These are phyloP conservation scores for Sinonovacula constricta DNA, from an alignment of 1,140 invertebrate species.

Conservation along the genomic window DNA sequence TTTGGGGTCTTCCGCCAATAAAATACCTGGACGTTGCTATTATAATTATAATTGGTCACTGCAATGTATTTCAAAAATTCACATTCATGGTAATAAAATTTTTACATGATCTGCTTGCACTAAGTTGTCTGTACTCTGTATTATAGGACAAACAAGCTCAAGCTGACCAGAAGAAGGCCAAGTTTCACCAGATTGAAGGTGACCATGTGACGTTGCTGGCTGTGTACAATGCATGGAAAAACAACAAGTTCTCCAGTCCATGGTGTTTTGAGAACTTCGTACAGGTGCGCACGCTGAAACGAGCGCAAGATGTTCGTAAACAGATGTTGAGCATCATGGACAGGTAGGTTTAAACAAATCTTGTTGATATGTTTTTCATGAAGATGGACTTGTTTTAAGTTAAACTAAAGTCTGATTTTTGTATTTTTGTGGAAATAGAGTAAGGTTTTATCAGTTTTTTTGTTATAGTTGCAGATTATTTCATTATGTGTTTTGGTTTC, in stretches of 20 bases:
- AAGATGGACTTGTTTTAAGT: too few species aligned
- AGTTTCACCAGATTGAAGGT: conserved; percentile 99
- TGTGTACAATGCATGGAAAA: conserved; percentile 99
- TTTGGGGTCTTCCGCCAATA: too few species aligned
- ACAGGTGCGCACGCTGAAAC: conserved; percentile 96
- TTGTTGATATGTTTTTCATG: too few species aligned
- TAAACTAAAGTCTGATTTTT: too few species aligned
- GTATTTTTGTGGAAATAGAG: background rate
- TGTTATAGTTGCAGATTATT: too few species aligned
- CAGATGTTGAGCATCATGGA: conserved; percentile 99
- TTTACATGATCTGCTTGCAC: too few species aligned
- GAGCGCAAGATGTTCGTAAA: conserved; percentile 99
- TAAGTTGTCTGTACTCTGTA: conserved; percentile 52
- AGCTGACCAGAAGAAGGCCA: conserved; percentile 98
- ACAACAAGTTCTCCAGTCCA: conserved; percentile 98
- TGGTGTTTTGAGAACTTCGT: conserved; percentile 99
- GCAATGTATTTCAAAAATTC: too few species aligned
- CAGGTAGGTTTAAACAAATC: conserved; percentile 83
- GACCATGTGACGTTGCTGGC: conserved; percentile 98
- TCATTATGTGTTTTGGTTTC: too few species aligned
- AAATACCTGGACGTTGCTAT: too few species aligned
- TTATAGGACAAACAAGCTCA: conserved; percentile 97
- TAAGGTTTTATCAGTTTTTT: too few species aligned
- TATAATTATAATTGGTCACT: too few species aligned
- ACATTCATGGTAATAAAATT: too few species aligned